Base-by-base conservation (phyloP, 2,797 vertebrate species). In the Amblyopsis hoosieri region DNA sequence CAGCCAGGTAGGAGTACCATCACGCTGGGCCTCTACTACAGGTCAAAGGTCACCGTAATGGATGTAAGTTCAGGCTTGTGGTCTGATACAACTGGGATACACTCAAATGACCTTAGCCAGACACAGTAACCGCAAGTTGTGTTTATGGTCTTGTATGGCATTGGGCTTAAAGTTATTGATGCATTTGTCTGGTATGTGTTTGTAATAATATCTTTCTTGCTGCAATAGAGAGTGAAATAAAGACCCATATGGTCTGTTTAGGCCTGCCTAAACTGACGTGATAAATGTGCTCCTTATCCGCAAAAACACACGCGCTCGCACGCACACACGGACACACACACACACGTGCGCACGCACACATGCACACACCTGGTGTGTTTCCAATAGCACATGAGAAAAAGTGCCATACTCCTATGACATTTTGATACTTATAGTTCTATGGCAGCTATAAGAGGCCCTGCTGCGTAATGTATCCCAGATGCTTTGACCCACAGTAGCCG, bases 1-100 rank as follows among this genome's bases (percentile, higher is more conserved):
- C 60, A 90, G 89, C 67, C 89, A 93, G 92, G 92, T 93, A 62
- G 80, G 89, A 9, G 4, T 6, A 19, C 64, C 60, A 46, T 45
- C 23, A 54, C 9, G 9, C 54, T 4, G 17, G 61, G 12, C 3
- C 1, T 12, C 50, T 13, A 2, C 6, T 2, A 13, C 31, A 31
- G 12, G 62, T 45, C 45, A 42, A 57, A 48, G 52, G 45, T 49
- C 47, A 13, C 9, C 14, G 12, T 12, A 6, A 42, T 17, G 2
- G 17, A 46, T 45, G 1, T 37, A 37, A 9, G 33, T 6, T 6
- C 5, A 6, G 6, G 12, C 6, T 49, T 13, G 2, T 7, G 47
- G 47, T 49, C 12, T 13, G 14, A 11, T 17, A 50, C n/a, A 50
- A 10, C 19, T 17, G 10, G 17, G 0, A 11, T 19, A 12, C 9